Evolutionary conservation across 2,113 vertebrate genomes (phyloP), one percentile per base, ranked within the genome.

Genomic region (Sander vitreus): DNA sequence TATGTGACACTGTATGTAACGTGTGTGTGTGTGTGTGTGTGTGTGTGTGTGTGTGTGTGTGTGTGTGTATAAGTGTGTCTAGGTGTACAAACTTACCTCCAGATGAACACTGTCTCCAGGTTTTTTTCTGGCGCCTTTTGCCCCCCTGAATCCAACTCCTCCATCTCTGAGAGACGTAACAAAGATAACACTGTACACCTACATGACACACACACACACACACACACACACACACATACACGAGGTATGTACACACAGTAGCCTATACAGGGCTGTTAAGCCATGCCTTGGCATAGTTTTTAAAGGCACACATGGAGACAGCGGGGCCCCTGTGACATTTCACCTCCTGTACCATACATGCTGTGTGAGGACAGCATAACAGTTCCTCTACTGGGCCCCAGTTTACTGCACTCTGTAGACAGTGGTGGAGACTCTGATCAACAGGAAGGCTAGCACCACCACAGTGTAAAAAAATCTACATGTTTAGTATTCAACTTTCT

Each of bases 141-240:
- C 80, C 18, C 90, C 27, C 92, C 39, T 77, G 91, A 51, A 74
- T 12, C 89, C 47, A 87, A 9, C 89, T 88, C 89, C 90, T 72
- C 58, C 66, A 0, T 85, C 81, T 66, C 90, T 78, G 48, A 96
- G 93, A 30, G 94, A 90, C 3, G 95, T 93, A 69, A 95, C 95
- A 1, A 97, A 97, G 14, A 98, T 92, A 21, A 97, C 93, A 66
- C 39, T 93, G 82, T 97, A 95, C 19, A 99, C 96, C 98, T 99
- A 19, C 54, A 18, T 21, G 30, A 70, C n/a, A 73, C 21, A 25
- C 21, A 8, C 19, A 10, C 54, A 25, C n/a, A 57, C 54, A 55
- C 30, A 53, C 10, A 48, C 45, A 50, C 45, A 67, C 64, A 48
- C 25, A 33, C 16, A 60, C 58, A 33, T 25, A n/a, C 18, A 63